Evolutionary conservation across 92 coral and sea anemone species (phyloP), one percentile per base, ranked within the genome.

Genomic region (Parazoanthus swiftii): DNA sequence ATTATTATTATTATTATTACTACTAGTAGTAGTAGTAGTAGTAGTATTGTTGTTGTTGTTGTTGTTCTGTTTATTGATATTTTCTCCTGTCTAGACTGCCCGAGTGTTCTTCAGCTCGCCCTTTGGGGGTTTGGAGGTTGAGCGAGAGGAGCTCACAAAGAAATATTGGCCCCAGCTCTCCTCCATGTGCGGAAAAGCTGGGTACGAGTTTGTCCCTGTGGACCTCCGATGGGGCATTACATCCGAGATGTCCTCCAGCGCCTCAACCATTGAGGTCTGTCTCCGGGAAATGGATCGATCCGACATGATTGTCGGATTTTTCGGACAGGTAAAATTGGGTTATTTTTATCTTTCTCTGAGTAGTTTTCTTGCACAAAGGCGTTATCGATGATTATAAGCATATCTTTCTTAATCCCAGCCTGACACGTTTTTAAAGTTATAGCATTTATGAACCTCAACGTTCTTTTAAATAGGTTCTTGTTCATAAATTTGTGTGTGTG

Each of bases 191-290:
- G 89, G 90, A 89, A 92, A 86, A 79, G 95, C 92, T 73, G 98
- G 98, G 71, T 96, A 96, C 88, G 97, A 95, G 88, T 96, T 96
- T 77, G 92, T 96, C 13, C 98, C 98, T 73, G 98, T 96, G 7
- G 98, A 96, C 36, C 88, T 96, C 86, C 89, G 98, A 29, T 96
- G 98, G 98, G 98, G 98, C 4, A 96, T 96, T 25, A 96, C 98
- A 6, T 93, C 98, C 2, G 98, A 96, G 86, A 95, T 94, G 94
- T 96, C 98, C 4, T 93, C 98, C 3, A 96, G 95, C 68, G 98
- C 98, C 14, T 94, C 97, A 5, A 96, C 98, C 4, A 94, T 96
- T 79, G 94, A 94, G 50, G 93, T 96, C 37, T 96, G 98, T 73
- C 90, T 96, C 2, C 93, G 94, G 63, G 98, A 96, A 72, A 96